phyloP scores from a whole-genome alignment of 2,113 vertebrate species.

The Microtus pennsylvanicus region DNA sequence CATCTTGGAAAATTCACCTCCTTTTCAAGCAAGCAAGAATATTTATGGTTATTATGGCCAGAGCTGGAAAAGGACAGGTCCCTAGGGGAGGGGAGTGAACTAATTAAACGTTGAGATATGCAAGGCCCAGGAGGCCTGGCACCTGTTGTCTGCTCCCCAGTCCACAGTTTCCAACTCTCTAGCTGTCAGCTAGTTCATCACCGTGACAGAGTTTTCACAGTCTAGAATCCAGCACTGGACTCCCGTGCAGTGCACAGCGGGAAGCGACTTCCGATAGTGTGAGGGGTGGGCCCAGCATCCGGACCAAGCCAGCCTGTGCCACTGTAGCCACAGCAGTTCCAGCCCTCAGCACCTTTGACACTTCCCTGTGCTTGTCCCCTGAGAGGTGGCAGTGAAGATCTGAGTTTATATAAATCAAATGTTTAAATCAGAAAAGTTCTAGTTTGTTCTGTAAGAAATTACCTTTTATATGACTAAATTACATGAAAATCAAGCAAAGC shows the following conservation, averaged over 20 bases:
- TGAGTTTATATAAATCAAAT: background rate
- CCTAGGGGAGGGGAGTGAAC: background rate
- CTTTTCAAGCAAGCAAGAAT: background rate
- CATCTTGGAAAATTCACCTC: background rate
- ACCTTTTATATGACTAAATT: background rate
- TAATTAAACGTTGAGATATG: background rate
- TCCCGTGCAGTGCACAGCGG: no score
- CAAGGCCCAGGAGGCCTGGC: background rate
- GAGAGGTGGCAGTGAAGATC: background rate
- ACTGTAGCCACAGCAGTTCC: background rate
- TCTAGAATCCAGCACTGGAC: background rate
- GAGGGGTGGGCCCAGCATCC: background rate
- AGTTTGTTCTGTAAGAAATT: background rate
- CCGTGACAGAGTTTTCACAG: background rate
- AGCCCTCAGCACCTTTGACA: background rate
- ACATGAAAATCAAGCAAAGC: background rate
- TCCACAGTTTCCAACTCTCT: background rate
- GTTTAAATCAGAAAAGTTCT: background rate
- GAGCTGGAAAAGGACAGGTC: background rate
- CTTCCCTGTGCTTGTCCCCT: background rate
- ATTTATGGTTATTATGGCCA: background rate
- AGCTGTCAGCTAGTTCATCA: background rate
- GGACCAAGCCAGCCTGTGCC: background rate
- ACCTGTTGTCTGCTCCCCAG: background rate
- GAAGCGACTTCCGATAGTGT: no score